phyloP scores from a whole-genome alignment of 2,113 vertebrate genomes.

The Planiliza haematocheilus region DNA sequence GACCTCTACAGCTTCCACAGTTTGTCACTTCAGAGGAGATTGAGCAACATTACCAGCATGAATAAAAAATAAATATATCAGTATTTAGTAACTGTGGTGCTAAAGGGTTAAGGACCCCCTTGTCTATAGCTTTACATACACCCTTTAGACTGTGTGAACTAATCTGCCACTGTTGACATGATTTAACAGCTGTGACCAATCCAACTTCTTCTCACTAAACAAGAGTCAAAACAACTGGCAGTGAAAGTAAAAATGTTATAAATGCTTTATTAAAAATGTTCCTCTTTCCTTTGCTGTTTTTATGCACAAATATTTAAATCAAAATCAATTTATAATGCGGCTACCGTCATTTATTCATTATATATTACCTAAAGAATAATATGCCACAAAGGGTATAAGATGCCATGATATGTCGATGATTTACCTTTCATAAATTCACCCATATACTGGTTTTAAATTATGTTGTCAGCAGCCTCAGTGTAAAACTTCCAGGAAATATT shows the following conservation, averaged over 20 bases:
- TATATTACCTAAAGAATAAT: constrained; percentile 1
- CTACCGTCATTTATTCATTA: background rate
- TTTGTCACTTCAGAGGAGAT: too few relatives aligned
- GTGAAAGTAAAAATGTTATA: too few relatives aligned
- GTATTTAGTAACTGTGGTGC: too few relatives aligned
- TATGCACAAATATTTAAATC: background rate
- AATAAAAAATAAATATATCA: background rate
- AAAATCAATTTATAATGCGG: background rate
- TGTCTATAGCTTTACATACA: background rate
- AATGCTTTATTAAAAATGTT: too few relatives aligned
- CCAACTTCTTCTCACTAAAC: background rate
- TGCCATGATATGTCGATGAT: constrained; percentile 10
- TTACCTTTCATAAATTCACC: constrained; percentile 30
- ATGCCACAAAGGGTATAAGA: background rate
- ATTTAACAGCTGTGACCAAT: background rate
- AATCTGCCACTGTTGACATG: background rate
- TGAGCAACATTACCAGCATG: background rate
- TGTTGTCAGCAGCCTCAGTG: constrained; percentile 35
- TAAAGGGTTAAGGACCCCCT: too few relatives aligned
- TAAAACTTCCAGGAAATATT: constrained; percentile 63
- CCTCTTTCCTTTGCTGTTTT: background rate
- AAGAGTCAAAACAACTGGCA: too few relatives aligned
- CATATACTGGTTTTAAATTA: constrained; percentile 26
- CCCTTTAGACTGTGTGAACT: background rate
- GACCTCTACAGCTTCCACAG: too few relatives aligned